Percentiles rank a stretch among this genome's conserved stretches.
Conservation (phyloP, 2,888 invertebrate genomes). For the Temnothorax ravouxi region DNA sequence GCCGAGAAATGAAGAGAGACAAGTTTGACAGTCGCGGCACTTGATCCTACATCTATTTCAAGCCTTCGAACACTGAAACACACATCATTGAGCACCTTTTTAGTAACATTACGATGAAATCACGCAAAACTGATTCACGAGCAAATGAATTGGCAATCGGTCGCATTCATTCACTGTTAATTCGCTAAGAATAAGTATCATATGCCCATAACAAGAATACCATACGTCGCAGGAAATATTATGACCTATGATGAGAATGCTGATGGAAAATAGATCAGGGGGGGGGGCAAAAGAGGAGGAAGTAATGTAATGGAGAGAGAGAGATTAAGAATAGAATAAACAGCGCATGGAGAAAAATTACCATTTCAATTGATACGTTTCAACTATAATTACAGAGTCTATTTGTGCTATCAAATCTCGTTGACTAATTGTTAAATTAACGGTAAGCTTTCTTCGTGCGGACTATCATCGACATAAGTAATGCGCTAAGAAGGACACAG, state of each 20-base stretch:
- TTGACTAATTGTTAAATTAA: background rate
- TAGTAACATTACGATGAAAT: constrained; percentile 22
- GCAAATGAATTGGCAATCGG: constrained; percentile 41
- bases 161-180: constrained; percentile 46
- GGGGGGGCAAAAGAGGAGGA: background rate
- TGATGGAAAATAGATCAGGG: background rate
- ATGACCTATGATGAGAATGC: constrained; percentile 13
- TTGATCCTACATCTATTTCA: constrained; percentile 13
- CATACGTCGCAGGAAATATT: constrained; percentile 16
- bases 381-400: constrained; percentile 1
- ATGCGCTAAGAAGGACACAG: constrained; percentile 50
- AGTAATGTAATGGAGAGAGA: constrained; percentile 9
- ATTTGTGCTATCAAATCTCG: background rate
- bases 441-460: constrained; percentile 27
- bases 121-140: constrained; percentile 26
- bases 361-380: background rate
- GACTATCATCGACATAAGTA: constrained; percentile 12
- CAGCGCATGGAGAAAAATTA: constrained; percentile 24
- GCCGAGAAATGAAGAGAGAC: background rate
- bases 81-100: constrained; percentile 23
- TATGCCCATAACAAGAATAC: constrained; percentile 50
- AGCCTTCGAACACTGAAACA: constrained; percentile 17
- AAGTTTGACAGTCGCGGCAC: background rate
- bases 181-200: constrained; percentile 40
- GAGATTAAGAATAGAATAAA: constrained; percentile 41